A percentile compares a stretch with the other conserved stretches of the same genome.
Conservation (phyloP, 2,888 invertebrate species). For the Pseudococcus jackbeardsleyi region DNA sequence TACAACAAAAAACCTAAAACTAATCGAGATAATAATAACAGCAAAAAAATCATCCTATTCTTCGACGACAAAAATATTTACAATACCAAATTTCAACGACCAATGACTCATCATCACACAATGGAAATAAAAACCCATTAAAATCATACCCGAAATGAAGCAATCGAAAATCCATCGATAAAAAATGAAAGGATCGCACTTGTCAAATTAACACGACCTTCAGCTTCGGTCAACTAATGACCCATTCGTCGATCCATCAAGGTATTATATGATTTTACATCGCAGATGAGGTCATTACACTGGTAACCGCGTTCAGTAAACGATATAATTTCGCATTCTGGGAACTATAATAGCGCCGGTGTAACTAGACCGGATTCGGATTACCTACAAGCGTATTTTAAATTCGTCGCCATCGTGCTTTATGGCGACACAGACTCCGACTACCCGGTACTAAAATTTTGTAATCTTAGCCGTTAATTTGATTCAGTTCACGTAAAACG, state of each 20-base stretch:
- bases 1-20: background rate
- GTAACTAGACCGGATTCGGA: conserved; percentile 15
- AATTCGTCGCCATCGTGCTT: background rate
- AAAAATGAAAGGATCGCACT: background rate
- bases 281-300: background rate
- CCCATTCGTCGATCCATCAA: background rate
- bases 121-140: background rate
- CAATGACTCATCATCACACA: background rate
- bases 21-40: background rate
- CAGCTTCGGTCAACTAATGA: background rate
- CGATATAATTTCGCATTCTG: conserved; percentile 1
- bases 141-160: background rate
- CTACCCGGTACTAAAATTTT: conserved; percentile 9
- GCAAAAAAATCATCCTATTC: background rate
- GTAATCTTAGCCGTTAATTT: conserved; percentile 29
- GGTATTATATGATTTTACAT: background rate
- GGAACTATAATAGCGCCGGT: background rate
- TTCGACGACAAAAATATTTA: background rate
- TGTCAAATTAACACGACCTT: background rate
- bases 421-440: background rate
- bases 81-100: background rate
- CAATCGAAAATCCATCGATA: background rate
- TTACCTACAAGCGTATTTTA: background rate
- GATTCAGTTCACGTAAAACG: conserved; percentile 54
- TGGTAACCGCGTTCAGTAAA: background rate